phyloP scores from a whole-genome alignment of 2,888 invertebrate species.

The Cybosia mesomella region DNA sequence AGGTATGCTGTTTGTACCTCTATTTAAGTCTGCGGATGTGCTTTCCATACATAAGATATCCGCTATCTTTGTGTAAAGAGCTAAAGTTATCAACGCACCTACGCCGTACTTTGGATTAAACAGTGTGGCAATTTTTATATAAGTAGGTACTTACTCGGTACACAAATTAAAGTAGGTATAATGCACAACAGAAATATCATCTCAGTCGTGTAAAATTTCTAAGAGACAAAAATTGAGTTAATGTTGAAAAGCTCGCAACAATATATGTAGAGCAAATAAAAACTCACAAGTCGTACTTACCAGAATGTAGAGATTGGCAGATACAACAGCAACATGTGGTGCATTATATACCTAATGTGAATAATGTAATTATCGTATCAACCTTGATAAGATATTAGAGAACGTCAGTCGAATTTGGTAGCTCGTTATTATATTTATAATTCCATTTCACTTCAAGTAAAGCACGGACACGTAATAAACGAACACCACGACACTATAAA shows the following conservation, averaged over 20 bases:
- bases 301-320: neutral
- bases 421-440: too few relatives aligned
- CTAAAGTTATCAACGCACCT: constrained; percentile 31
- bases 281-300: neutral
- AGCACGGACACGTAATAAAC: neutral
- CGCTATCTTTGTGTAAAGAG: constrained; percentile 51
- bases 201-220: neutral
- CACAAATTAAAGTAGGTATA: neutral
- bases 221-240: neutral
- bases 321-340: neutral
- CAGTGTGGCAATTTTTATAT: constrained; percentile 17
- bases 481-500: neutral
- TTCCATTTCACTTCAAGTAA: neutral
- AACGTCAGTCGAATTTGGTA: too few relatives aligned
- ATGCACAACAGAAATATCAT: constrained; percentile 4
- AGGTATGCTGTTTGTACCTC: constrained; percentile 44
- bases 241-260: neutral
- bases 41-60: constrained; percentile 68
- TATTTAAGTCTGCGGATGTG: constrained; percentile 63
- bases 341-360: neutral
- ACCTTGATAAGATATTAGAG: too few relatives aligned
- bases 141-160: constrained; percentile 1
- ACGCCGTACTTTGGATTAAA: constrained; percentile 23
- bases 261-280: neutral
- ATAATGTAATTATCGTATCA: too few relatives aligned